Conservation (phyloP, 37 sponge, comb jelly and placozoan species). For the Beroe forskalii region DNA sequence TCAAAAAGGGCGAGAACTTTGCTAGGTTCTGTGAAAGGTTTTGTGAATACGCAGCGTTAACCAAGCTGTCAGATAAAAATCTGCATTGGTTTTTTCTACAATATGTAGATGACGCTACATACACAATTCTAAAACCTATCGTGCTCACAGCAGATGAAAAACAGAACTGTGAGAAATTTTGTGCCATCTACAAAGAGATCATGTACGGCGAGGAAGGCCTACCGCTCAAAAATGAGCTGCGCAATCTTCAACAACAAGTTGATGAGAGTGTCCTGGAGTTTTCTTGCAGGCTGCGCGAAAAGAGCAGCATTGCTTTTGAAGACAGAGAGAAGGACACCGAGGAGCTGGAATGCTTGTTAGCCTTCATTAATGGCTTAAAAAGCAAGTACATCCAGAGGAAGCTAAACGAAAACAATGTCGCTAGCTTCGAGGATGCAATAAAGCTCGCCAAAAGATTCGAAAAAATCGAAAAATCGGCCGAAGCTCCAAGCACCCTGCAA, state of each 20-base stretch:
- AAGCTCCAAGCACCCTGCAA: neutral
- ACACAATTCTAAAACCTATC: neutral
- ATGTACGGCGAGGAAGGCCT: slow-evolving; percentile 17
- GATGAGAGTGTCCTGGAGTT: neutral
- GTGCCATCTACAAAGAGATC: neutral
- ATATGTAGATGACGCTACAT: slow-evolving; percentile 32
- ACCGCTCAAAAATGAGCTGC: slow-evolving; percentile 16
- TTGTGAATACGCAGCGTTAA: neutral
- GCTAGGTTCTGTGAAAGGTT: slow-evolving; percentile 11
- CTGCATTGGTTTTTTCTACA: slow-evolving; percentile 10
- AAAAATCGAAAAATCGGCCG: neutral
- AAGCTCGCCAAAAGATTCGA: slow-evolving; percentile 35
- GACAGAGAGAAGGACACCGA: neutral
- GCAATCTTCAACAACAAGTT: neutral
- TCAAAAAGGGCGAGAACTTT: slow-evolving; percentile 27
- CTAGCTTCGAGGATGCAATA: slow-evolving; percentile 17
- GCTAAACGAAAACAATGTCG: neutral
- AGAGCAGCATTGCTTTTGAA: neutral
- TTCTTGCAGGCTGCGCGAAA: neutral
- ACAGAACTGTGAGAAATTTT: neutral
- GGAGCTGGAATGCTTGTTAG: neutral
- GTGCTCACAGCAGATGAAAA: slow-evolving; percentile 1
- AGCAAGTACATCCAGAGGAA: neutral
- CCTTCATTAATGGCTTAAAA: neutral
- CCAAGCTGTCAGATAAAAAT: neutral